phyloP scores from a whole-genome alignment of 2,797 vertebrate species.

The Pipistrellus pygmaeus region DNA sequence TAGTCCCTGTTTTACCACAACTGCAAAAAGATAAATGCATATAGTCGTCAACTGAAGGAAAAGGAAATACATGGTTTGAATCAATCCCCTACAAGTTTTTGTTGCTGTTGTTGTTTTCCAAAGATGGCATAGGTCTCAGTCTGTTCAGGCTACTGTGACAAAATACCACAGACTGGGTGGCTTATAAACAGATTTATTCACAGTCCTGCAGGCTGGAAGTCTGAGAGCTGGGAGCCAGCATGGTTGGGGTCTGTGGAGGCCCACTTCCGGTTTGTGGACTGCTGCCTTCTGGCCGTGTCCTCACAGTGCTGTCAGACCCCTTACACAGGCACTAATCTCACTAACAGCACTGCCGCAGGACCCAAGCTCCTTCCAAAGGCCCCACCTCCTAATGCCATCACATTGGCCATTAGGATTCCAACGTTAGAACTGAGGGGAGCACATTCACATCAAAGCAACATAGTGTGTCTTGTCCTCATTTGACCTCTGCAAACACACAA shows the following conservation, averaged over 20 bases:
- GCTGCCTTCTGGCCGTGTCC: not conserved
- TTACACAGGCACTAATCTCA: not conserved
- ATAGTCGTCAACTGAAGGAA: not conserved
- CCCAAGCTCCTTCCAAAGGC: not conserved
- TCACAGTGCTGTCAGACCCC: not conserved
- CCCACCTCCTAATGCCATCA: not conserved
- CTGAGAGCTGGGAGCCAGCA: not conserved
- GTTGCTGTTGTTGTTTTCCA: not conserved
- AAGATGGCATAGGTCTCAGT: not conserved
- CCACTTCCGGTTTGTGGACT: not conserved
- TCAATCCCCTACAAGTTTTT: not conserved
- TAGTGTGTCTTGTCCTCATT: not conserved
- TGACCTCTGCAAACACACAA: not conserved
- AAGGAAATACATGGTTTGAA: not conserved
- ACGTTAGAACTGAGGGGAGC: not conserved
- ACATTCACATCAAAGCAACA: not conserved
- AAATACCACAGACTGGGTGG: not conserved
- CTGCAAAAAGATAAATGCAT: conserved; percentile 23
- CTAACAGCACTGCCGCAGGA: not conserved
- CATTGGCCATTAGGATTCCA: not conserved
- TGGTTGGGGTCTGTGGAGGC: not conserved
- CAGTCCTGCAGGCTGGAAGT: not conserved
- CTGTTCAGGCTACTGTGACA: not conserved
- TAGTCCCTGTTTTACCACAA: not conserved
- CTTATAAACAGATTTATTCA: not conserved